Percentiles rank a stretch among this genome's conserved stretches.
Evolutionary conservation across 2,113 vertebrate genomes (phyloP).

Genomic region (Atherinomorus stipes): DNA sequence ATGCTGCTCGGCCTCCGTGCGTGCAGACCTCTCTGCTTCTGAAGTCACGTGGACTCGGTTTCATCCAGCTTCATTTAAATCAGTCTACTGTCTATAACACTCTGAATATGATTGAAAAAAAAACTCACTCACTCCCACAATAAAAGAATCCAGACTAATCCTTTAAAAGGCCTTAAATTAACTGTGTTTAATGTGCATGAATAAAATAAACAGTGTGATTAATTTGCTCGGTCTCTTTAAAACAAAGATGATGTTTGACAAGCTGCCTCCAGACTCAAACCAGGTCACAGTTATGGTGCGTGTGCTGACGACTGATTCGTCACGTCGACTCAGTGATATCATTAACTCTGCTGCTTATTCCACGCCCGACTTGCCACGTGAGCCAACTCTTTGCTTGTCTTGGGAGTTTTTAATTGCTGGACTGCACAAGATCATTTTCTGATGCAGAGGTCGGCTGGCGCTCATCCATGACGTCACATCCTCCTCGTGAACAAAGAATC

Average conservation of each 20-base stretch:
- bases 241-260: not conserved
- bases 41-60: not conserved
- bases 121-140: not conserved
- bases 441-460: not conserved
- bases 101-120: not conserved
- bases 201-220: not conserved
- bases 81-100: not conserved
- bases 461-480: conserved; percentile 1
- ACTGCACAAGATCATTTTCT: conserved; percentile 20
- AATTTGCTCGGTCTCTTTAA: not conserved
- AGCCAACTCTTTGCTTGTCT: conserved; percentile 24
- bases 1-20: not conserved
- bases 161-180: not conserved
- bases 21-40: not conserved
- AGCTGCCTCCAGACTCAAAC: not conserved
- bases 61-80: too few species aligned
- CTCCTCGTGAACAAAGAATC: conserved; percentile 3
- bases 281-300: conserved; percentile 10
- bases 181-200: not conserved
- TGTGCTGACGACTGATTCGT: conserved; percentile 23
- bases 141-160: not conserved
- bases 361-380: conserved; percentile 31
- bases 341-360: conserved; percentile 23
- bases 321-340: conserved; percentile 20
- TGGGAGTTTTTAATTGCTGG: conserved; percentile 42